Base-by-base conservation (phyloP, 2,113 vertebrate genomes). In the Marmota flaviventris region DNA sequence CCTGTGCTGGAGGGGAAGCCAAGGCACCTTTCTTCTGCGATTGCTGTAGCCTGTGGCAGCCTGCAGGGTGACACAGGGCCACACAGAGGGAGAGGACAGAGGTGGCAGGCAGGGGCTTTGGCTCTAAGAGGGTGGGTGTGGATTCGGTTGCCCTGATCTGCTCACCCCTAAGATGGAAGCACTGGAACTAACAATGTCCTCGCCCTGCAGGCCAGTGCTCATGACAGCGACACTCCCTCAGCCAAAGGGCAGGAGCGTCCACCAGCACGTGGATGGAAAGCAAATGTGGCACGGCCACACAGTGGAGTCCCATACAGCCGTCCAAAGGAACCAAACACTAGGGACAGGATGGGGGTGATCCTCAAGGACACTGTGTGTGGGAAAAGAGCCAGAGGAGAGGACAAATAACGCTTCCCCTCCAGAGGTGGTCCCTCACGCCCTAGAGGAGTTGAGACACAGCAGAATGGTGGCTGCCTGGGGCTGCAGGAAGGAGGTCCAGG, bases 21-120 rank as follows among this genome's bases (percentile, higher is more conserved):
- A 12, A 29, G 7, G 4, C 1, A 1, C 11, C 17, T 25, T 37
- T 48, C 10, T 4, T 0, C 12, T 34, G 79, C 51, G 18, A n/a
- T 0, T 14, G 32, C 7, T 4, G 1, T 16, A 29, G 32, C 32
- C 17, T 45, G 29, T 8, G 11, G 8, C 0, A 6, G 42, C 83
- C 77, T 58, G n/a, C 0, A 37, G 17, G 8, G 5, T 14, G 39
- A 79, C n/a, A 32, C 9, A 3, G 17, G 2, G 7, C 13, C 29
- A 29, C 16, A 14, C 20, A 48, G n/a, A 51, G 18, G 24, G 20
- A 34, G 5, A 7, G 16, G 51, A 18, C 73, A 51, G 51, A 45
- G 2, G 10, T 2, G 29, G 4, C 27, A 2, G 24, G 32, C n/a
- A 42, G 14, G 58, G 10, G 22, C 18, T 5, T 2, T 1, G 22